These are phyloP conservation scores for Thymallus thymallus DNA, from an alignment of 2,113 vertebrate species.

Conservation along the genomic window DNA sequence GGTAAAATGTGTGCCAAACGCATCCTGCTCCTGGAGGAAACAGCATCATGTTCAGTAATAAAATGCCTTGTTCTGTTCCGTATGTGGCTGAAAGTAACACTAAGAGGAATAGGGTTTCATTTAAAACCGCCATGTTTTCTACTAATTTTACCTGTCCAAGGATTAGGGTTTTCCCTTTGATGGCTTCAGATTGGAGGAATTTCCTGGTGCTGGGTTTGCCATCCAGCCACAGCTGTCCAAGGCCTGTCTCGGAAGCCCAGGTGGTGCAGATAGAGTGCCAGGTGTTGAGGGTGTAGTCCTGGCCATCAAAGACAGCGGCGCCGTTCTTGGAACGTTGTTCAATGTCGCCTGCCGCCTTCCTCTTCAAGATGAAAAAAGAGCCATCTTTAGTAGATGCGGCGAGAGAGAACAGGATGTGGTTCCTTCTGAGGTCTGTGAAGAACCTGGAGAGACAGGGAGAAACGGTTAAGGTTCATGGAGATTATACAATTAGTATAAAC, in stretches of 20 bases:
- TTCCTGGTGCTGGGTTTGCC: slow-evolving; percentile 40
- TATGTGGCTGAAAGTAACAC: too few relatives aligned
- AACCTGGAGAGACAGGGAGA: slow-evolving; percentile 53
- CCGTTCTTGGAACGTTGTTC: not conserved
- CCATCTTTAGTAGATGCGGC: slow-evolving; percentile 13
- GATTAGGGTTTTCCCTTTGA: slow-evolving; percentile 26
- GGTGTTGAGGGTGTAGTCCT: slow-evolving; percentile 48
- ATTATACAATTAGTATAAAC: not conserved
- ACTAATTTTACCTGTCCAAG: slow-evolving; percentile 48
- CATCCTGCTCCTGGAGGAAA: slow-evolving; percentile 53
- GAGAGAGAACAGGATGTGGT: slow-evolving; percentile 54
- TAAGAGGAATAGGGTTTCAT: too few relatives aligned
- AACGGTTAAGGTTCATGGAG: slow-evolving; percentile 4
- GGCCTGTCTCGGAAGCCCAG: slow-evolving; percentile 50
- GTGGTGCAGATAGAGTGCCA: slow-evolving; percentile 64
- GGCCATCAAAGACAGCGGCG: not conserved
- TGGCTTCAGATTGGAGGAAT: not conserved
- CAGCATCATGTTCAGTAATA: not conserved
- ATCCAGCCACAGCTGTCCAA: slow-evolving; percentile 61
- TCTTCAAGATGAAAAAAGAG: slow-evolving; percentile 42
- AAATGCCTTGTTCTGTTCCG: too few relatives aligned
- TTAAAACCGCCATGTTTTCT: too few relatives aligned
- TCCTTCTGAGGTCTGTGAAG: slow-evolving; percentile 58
- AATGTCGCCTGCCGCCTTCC: slow-evolving; percentile 10
- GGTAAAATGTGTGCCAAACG: slow-evolving; percentile 49